Conservation (phyloP, 2,113 vertebrate genomes). For the Peromyscus leucopus region DNA sequence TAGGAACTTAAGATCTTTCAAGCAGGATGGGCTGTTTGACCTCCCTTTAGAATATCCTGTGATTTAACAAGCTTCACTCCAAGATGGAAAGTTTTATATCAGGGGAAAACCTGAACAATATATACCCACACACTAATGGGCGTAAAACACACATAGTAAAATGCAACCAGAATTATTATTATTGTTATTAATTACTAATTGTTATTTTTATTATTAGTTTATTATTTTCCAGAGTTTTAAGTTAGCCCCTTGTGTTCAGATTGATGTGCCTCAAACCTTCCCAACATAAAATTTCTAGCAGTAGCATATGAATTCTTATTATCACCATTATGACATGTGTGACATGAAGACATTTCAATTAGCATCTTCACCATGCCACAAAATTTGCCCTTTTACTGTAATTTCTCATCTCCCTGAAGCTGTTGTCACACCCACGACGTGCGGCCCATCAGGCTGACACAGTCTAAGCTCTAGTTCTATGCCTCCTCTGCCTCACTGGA, state of each 20-base stretch:
- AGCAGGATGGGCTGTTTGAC: too few species aligned
- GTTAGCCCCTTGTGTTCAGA: neutral
- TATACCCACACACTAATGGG: neutral
- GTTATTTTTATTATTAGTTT: too few species aligned
- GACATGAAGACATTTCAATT: neutral
- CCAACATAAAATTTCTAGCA: neutral
- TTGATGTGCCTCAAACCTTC: neutral
- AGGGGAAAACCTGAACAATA: neutral
- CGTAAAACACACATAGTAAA: neutral
- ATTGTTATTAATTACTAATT: too few species aligned
- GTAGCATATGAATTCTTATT: neutral
- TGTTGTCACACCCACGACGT: accelerated
- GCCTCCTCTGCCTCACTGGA: neutral
- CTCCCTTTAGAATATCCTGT: neutral
- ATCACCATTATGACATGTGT: neutral
- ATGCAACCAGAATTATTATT: neutral
- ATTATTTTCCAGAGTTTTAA: neutral
- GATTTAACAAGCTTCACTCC: neutral
- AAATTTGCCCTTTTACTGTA: neutral
- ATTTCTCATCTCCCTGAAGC: neutral
- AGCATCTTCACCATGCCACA: neutral
- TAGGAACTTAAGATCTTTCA: neutral
- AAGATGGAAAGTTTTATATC: neutral
- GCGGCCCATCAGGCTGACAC: neutral
- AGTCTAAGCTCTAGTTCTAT: neutral